Percentiles rank a stretch among this genome's conserved stretches.
Conservation (phyloP, 2,113 vertebrate species). For the Sialia sialis region DNA sequence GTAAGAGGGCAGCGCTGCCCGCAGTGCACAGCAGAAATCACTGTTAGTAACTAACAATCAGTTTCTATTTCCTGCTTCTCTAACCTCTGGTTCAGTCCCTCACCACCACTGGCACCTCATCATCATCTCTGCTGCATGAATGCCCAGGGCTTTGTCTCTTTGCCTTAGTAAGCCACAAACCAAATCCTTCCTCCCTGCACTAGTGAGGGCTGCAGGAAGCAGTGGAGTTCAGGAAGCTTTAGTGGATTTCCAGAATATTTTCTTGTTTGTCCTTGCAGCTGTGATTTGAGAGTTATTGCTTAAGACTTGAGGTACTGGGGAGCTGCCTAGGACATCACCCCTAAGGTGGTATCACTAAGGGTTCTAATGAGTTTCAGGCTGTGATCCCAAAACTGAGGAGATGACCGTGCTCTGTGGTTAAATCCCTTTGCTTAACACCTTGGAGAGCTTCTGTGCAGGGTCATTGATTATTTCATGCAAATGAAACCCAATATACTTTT, state of each 20-base stretch:
- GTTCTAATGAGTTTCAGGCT: background rate
- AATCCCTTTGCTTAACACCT: background rate
- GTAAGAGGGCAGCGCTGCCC: conserved; percentile 99
- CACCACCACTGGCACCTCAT: conserved; percentile 54
- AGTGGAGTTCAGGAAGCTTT: background rate
- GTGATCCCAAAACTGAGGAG: background rate
- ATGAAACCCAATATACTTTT: background rate
- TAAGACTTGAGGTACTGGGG: background rate
- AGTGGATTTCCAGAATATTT: background rate
- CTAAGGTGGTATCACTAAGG: background rate
- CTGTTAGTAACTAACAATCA: conserved; percentile 99
- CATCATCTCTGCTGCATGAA: conserved; percentile 58
- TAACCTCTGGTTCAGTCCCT: conserved; percentile 62
- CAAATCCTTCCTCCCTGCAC: background rate
- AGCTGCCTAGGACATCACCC: background rate
- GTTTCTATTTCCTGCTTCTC: conserved; percentile 79
- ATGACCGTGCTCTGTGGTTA: background rate
- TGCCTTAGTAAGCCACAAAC: background rate
- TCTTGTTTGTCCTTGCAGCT: background rate
- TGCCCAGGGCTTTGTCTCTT: conserved; percentile 22
- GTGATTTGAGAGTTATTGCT: background rate
- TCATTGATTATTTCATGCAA: background rate
- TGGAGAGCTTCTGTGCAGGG: background rate
- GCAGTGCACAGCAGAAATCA: conserved; percentile 99
- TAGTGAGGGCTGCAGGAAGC: background rate